These are phyloP conservation scores for Phymanthus crucifer DNA, from an alignment of 92 coral and sea anemone species.

Conservation along the genomic window DNA sequence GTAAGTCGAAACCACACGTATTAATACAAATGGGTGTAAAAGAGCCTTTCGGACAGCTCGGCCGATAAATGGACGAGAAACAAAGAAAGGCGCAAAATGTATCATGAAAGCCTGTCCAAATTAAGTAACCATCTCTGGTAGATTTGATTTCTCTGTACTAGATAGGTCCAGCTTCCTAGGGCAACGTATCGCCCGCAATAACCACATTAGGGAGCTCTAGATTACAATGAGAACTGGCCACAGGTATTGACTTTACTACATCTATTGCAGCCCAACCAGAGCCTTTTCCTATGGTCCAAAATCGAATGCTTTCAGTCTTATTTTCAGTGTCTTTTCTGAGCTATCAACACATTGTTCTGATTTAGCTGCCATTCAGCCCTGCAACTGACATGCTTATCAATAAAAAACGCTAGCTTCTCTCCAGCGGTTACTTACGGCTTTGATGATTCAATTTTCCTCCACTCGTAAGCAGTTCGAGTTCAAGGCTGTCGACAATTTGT, in stretches of 20 bases:
- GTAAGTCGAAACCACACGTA: constrained; percentile 40
- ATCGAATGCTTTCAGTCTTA: neutral
- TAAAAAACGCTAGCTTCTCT: constrained; percentile 20
- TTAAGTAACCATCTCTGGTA: constrained; percentile 12
- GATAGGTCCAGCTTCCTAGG: neutral
- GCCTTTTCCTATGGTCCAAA: neutral
- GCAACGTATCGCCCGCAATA: constrained; percentile 16
- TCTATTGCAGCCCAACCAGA: neutral
- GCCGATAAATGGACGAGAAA: constrained; percentile 16
- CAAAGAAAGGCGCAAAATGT: constrained; percentile 22
- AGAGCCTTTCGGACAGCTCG: constrained; percentile 28
- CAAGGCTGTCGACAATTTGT: constrained; percentile 22
- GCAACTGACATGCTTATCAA: constrained; percentile 29
- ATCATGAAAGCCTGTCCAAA: constrained; percentile 15
- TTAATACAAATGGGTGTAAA: constrained; percentile 18
- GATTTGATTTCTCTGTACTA: neutral
- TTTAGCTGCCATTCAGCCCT: constrained; percentile 14
- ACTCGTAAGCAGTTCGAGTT: constrained; percentile 15
- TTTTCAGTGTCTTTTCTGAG: constrained; percentile 5
- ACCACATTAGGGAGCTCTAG: neutral
- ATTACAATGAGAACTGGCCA: neutral
- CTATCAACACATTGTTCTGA: constrained; percentile 21
- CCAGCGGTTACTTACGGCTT: constrained; percentile 11
- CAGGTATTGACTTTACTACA: neutral
- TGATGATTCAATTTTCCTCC: constrained; percentile 33